Percentiles rank a stretch among this genome's conserved stretches.
These are phyloP conservation scores for Monochamus saltuarius DNA, from an alignment of 1,140 invertebrate species.

Conservation along the genomic window DNA sequence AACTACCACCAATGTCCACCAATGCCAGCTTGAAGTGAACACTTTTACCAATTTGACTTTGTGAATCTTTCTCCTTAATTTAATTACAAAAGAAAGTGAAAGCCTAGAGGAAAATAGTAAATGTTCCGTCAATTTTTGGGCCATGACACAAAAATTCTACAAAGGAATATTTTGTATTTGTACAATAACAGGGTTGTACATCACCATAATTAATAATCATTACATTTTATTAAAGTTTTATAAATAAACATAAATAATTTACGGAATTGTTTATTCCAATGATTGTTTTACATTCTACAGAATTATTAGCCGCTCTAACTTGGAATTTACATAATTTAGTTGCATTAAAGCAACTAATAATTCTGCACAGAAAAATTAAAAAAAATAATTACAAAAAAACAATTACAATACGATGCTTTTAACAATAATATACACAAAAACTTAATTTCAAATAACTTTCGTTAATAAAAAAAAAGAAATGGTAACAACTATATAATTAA, in stretches of 20 bases:
- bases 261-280: constrained; percentile 17
- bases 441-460: constrained; percentile 31
- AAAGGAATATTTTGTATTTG: constrained; percentile 19
- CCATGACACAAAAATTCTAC: constrained; percentile 22
- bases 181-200: constrained; percentile 25
- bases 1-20: too few species aligned
- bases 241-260: constrained; percentile 31
- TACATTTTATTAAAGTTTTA: constrained; percentile 19
- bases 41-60: too few species aligned
- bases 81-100: not conserved
- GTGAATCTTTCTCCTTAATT: too few species aligned
- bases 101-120: constrained; percentile 9
- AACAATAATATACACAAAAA: constrained; percentile 31
- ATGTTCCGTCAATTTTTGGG: constrained; percentile 16
- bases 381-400: constrained; percentile 14
- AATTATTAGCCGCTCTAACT: constrained; percentile 23
- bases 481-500: constrained; percentile 14
- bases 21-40: too few species aligned
- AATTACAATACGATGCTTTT: constrained; percentile 20
- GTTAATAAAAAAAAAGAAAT: constrained; percentile 9
- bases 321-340: constrained; percentile 3
- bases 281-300: constrained; percentile 19
- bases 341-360: constrained; percentile 26
- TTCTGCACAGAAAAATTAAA: constrained; percentile 20
- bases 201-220: constrained; percentile 14